Conservation (phyloP, 2,797 vertebrate genomes). For the Sebastes itinus region DNA sequence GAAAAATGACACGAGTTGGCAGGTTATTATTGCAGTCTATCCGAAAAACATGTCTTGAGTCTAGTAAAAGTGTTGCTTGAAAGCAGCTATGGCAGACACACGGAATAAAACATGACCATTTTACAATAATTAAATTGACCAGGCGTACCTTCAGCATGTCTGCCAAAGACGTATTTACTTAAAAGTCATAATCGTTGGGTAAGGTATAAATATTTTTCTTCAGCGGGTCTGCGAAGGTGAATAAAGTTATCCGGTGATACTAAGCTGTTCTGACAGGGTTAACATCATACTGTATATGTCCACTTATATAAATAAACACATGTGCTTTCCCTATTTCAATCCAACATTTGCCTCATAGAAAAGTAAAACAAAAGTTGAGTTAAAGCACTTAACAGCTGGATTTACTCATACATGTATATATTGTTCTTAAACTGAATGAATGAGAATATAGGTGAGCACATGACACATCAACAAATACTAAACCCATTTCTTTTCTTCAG, state of each 20-base stretch:
- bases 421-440: background rate
- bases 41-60: slow-evolving; percentile 5
- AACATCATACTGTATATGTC: slow-evolving; percentile 51
- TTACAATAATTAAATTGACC: slow-evolving; percentile 20
- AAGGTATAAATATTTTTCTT: slow-evolving; percentile 61
- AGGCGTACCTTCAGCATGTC: slow-evolving; percentile 20
- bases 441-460: background rate
- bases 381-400: slow-evolving; percentile 42
- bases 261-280: slow-evolving; percentile 65
- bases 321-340: slow-evolving; percentile 37
- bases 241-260: slow-evolving; percentile 52
- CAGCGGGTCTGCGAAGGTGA: slow-evolving; percentile 48
- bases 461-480: background rate
- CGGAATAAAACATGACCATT: background rate
- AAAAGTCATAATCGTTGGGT: slow-evolving; percentile 50
- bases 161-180: slow-evolving; percentile 58
- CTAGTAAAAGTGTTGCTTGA: background rate
- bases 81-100: background rate
- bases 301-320: slow-evolving; percentile 68
- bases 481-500: background rate
- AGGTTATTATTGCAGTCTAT: slow-evolving; percentile 21
- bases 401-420: background rate
- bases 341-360: slow-evolving; percentile 44
- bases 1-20: slow-evolving; percentile 7
- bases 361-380: slow-evolving; percentile 48